Conservation (phyloP, 2,113 vertebrate genomes). For the Isurus oxyrinchus region DNA sequence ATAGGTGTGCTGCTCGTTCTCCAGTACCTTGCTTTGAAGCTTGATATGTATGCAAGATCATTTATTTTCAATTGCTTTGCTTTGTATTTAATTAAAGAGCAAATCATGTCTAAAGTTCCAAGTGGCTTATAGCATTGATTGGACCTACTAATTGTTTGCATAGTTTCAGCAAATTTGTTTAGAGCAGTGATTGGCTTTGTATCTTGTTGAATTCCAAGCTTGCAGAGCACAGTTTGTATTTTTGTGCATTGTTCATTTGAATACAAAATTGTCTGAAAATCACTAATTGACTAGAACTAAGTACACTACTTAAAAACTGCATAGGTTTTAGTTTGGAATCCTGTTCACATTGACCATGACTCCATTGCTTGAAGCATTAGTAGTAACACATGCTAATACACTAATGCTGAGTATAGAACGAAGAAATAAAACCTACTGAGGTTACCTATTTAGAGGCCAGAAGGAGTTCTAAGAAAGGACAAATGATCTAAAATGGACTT, state of each 20-base stretch:
- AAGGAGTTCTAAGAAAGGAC: background rate
- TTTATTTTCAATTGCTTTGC: background rate
- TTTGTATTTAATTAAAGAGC: background rate
- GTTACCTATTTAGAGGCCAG: background rate
- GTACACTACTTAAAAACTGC: background rate
- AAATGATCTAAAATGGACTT: background rate
- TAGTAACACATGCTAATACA: background rate
- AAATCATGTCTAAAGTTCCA: background rate
- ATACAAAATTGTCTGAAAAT: background rate
- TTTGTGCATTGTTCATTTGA: background rate
- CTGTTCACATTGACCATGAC: background rate
- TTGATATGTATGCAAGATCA: background rate
- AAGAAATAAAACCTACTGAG: background rate
- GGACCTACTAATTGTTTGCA: background rate
- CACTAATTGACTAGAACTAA: background rate
- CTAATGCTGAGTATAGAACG: background rate
- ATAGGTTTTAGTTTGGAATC: background rate
- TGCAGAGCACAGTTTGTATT: background rate
- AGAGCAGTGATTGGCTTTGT: background rate
- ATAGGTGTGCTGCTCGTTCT: background rate
- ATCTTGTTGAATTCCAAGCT: background rate
- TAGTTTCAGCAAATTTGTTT: background rate
- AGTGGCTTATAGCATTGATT: background rate
- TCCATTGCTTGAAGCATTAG: background rate
- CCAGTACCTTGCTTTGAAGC: background rate